A percentile compares a stretch with the other conserved stretches of the same genome.
phyloP scores from a whole-genome alignment of 2,113 vertebrate species.

The Laticauda colubrina region DNA sequence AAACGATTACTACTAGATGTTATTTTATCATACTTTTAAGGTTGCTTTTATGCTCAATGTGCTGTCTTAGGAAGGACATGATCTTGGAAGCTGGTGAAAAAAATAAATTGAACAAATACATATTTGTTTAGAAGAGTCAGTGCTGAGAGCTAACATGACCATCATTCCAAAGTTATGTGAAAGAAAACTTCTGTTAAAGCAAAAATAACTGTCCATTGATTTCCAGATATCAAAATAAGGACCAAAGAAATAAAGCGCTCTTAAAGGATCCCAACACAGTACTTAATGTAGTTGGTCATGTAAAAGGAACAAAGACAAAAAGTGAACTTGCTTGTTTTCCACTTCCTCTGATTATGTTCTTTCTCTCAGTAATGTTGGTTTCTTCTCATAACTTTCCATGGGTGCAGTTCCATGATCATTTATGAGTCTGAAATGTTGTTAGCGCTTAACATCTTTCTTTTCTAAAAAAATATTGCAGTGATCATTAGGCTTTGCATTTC shows the following conservation, averaged over 20 bases:
- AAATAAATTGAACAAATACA: too few species aligned
- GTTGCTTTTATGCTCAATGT: too few species aligned
- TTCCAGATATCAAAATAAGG: slow-evolving; percentile 20
- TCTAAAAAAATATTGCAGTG: not conserved
- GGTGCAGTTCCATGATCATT: fast-evolving
- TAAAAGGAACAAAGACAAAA: slow-evolving; percentile 21
- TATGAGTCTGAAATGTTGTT: slow-evolving; percentile 1
- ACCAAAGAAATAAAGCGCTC: slow-evolving; percentile 42
- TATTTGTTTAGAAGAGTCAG: too few species aligned
- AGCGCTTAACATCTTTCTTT: not conserved
- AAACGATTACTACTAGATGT: too few species aligned
- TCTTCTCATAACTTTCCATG: slow-evolving; percentile 24
- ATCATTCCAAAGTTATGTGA: not conserved
- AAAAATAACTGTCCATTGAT: fast-evolving
- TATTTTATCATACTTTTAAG: too few species aligned
- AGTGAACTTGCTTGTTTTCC: not conserved
- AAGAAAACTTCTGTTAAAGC: not conserved
- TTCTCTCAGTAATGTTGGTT: not conserved
- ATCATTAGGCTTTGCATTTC: not conserved
- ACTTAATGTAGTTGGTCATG: slow-evolving; percentile 29
- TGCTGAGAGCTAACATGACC: not conserved
- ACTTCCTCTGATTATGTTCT: too few species aligned
- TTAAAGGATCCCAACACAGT: slow-evolving; percentile 55
- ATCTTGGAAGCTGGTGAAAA: too few species aligned
- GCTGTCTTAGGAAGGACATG: too few species aligned